Percentiles rank a stretch among this genome's conserved stretches.
phyloP scores from a whole-genome alignment of 2,888 invertebrate genomes.

The Xanthia togata region DNA sequence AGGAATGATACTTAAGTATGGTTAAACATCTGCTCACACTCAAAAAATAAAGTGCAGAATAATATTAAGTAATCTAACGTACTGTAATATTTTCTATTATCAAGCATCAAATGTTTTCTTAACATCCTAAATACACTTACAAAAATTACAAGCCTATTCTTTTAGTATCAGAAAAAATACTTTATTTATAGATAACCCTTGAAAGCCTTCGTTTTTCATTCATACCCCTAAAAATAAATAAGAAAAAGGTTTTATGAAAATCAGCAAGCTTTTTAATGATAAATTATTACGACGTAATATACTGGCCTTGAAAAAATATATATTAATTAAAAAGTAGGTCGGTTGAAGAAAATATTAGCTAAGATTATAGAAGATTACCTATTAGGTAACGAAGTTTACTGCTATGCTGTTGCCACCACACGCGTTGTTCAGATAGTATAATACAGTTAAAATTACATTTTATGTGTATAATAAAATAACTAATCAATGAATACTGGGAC shows the following conservation, averaged over 20 bases:
- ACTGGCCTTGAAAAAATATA: background rate
- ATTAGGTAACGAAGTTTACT: background rate
- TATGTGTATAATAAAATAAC: background rate
- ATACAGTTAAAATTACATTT: background rate
- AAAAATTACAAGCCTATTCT: constrained; percentile 4
- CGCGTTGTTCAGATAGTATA: background rate
- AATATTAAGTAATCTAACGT: too few relatives aligned
- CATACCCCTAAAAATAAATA: background rate
- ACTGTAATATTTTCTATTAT: background rate
- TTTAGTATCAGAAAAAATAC: background rate
- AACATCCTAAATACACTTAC: background rate
- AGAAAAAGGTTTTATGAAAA: constrained; percentile 15
- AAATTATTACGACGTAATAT: background rate
- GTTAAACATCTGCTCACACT: background rate
- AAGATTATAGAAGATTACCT: background rate
- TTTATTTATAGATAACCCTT: background rate
- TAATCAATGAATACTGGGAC: too few relatives aligned
- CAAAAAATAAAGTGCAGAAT: constrained; percentile 7
- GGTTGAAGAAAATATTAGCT: background rate
- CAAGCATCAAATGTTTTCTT: background rate
- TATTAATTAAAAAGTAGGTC: background rate
- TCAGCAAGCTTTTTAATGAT: background rate
- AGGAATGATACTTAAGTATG: background rate
- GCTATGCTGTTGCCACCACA: background rate
- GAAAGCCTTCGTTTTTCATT: constrained; percentile 2